Conservation (phyloP, 2,888 invertebrate species). For the Cancer borealis region DNA sequence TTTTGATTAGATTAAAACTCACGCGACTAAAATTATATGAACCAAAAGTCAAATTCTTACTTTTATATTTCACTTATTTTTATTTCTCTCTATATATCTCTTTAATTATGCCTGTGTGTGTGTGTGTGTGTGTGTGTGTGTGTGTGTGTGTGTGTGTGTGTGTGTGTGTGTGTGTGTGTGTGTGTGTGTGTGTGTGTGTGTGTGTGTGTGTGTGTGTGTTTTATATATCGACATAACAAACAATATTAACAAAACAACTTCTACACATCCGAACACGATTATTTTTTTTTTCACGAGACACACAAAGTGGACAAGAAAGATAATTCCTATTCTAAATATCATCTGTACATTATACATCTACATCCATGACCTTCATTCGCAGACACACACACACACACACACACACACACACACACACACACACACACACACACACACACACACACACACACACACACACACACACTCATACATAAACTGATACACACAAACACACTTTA, state of each 20-base stretch:
- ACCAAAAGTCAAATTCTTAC: too few species aligned
- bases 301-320: neutral
- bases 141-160: constrained; percentile 6
- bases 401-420: constrained; percentile 25
- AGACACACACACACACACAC: constrained; percentile 27
- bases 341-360: neutral
- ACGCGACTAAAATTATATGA: too few species aligned
- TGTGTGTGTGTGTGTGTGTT: neutral
- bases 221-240: neutral
- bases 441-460: constrained; percentile 37
- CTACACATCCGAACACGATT: neutral
- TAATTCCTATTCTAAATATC: neutral
- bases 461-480: neutral
- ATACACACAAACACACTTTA: neutral
- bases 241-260: too few species aligned
- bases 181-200: constrained; percentile 25
- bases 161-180: constrained; percentile 32
- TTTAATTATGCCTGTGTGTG: too few species aligned
- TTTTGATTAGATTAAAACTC: too few species aligned
- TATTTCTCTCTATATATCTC: too few species aligned
- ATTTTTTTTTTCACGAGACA: neutral
- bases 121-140: too few species aligned
- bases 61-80: too few species aligned
- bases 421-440: constrained; percentile 25
- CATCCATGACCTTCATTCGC: neutral